Evolutionary conservation across 2,797 vertebrate genomes (phyloP).

Genomic region (Sebastes elongatus): DNA sequence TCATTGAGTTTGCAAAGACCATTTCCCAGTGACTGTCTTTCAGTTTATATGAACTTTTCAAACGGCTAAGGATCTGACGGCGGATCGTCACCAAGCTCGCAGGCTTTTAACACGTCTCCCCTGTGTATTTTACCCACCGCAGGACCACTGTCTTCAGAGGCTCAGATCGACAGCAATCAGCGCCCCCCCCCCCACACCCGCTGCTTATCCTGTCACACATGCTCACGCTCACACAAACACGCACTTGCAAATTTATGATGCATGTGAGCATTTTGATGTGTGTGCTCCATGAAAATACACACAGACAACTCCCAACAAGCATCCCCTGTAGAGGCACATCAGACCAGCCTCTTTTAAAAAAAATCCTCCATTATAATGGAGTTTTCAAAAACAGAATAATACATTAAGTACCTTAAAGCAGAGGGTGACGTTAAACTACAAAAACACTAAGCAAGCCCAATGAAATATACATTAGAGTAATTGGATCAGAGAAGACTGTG

Average conservation of each 20-base stretch:
- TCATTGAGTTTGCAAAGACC: conserved; percentile 78
- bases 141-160: conserved; percentile 82
- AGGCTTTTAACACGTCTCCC: conserved; percentile 78
- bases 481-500: conserved; percentile 63
- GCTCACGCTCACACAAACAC: conserved; percentile 28
- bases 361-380: conserved; percentile 63
- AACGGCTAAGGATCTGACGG: conserved; percentile 76
- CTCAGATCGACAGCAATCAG: conserved; percentile 77
- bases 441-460: conserved; percentile 74
- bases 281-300: conserved; percentile 20
- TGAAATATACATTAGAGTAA: conserved; percentile 82
- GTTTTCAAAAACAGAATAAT: conserved; percentile 82
- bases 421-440: conserved; percentile 67
- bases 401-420: conserved; percentile 77
- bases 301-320: conserved; percentile 42
- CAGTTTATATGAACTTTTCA: conserved; percentile 84
- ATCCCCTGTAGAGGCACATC: conserved; percentile 65
- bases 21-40: conserved; percentile 77
- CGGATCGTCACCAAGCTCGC: conserved; percentile 71
- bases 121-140: conserved; percentile 75
- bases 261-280: conserved; percentile 51
- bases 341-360: conserved; percentile 51
- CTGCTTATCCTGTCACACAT: conserved; percentile 47
- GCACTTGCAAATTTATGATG: conserved; percentile 42
- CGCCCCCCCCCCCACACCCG: conserved; percentile 1